Percentiles rank a stretch among this genome's conserved stretches.
These are phyloP conservation scores for Bhutanitis thaidina DNA, from an alignment of 2,888 invertebrate genomes.

Conservation along the genomic window DNA sequence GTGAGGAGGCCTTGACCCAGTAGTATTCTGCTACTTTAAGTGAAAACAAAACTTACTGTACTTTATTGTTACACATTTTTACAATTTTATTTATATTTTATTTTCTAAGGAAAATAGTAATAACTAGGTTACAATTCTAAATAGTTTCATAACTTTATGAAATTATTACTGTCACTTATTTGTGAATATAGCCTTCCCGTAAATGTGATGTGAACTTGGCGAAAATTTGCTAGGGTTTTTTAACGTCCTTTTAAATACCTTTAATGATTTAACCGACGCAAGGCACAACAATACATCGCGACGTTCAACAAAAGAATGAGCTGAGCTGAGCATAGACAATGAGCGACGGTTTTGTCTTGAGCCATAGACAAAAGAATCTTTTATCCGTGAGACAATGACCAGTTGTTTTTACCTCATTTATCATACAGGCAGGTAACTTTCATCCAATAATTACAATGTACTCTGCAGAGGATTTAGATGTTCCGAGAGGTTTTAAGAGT, in stretches of 20 bases:
- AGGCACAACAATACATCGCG: constrained; percentile 52
- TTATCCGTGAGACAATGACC: constrained; percentile 68
- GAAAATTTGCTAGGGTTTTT: constrained; percentile 59
- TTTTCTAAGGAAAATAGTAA: too few species aligned
- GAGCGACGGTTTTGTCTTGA: constrained; percentile 63
- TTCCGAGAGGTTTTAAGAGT: constrained; percentile 38
- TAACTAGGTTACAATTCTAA: too few species aligned
- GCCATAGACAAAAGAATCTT: constrained; percentile 73
- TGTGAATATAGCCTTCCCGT: too few species aligned
- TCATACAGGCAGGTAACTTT: constrained; percentile 76
- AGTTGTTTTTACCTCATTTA: constrained; percentile 73
- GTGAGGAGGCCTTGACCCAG: too few species aligned
- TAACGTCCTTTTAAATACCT: constrained; percentile 42
- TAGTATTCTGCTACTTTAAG: too few species aligned
- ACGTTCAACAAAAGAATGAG: constrained; percentile 67
- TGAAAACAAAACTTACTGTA: too few species aligned
- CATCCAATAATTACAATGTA: constrained; percentile 76
- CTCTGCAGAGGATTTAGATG: constrained; percentile 43
- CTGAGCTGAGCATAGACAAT: constrained; percentile 65
- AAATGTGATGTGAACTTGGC: constrained; percentile 41
- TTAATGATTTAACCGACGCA: constrained; percentile 66
- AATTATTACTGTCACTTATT: too few species aligned
- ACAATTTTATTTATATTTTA: too few species aligned
- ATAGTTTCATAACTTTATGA: too few species aligned
- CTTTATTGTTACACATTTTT: too few species aligned